These are phyloP conservation scores for Agrypnia vestita DNA, from an alignment of 1,140 invertebrate species.

Conservation along the genomic window DNA sequence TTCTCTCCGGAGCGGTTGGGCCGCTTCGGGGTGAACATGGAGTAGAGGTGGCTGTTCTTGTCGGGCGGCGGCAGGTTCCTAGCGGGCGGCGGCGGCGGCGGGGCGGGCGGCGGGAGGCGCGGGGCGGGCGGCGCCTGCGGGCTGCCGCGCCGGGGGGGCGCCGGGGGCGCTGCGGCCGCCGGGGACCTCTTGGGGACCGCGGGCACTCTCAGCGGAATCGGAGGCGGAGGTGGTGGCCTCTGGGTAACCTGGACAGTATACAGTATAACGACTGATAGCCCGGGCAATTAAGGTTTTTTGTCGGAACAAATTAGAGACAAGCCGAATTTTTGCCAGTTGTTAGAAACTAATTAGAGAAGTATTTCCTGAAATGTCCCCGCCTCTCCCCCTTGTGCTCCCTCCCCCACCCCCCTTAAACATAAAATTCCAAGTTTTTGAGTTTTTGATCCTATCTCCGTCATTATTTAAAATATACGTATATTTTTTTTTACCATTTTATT, in stretches of 20 bases:
- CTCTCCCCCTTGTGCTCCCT: too few species aligned
- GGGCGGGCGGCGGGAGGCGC: conserved; percentile 62
- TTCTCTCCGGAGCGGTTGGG: conserved; percentile 57
- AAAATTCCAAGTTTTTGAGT: too few species aligned
- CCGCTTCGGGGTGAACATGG: conserved; percentile 64
- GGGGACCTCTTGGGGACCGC: conserved; percentile 68
- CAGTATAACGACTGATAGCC: too few species aligned
- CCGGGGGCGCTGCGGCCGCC: conserved; percentile 62
- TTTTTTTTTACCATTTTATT: too few species aligned
- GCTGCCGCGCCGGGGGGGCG: conserved; percentile 65
- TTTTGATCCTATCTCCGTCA: too few species aligned
- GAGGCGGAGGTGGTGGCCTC: conserved; percentile 58
- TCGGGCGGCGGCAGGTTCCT: conserved; percentile 59
- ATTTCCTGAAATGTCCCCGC: too few species aligned
- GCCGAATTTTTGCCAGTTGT: too few species aligned
- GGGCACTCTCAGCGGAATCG: conserved; percentile 70
- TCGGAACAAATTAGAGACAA: too few species aligned
- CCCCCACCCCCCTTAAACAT: too few species aligned
- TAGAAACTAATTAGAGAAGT: too few species aligned
- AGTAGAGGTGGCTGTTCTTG: conserved; percentile 66
- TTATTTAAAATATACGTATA: too few species aligned
- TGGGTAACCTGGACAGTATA: conserved; percentile 49
- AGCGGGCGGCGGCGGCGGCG: conserved; percentile 65
- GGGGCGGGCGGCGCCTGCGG: conserved; percentile 60
- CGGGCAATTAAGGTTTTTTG: too few species aligned